Evolutionary conservation across 2,797 vertebrate species (phyloP).

Genomic region (Sylvilagus floridanus): DNA sequence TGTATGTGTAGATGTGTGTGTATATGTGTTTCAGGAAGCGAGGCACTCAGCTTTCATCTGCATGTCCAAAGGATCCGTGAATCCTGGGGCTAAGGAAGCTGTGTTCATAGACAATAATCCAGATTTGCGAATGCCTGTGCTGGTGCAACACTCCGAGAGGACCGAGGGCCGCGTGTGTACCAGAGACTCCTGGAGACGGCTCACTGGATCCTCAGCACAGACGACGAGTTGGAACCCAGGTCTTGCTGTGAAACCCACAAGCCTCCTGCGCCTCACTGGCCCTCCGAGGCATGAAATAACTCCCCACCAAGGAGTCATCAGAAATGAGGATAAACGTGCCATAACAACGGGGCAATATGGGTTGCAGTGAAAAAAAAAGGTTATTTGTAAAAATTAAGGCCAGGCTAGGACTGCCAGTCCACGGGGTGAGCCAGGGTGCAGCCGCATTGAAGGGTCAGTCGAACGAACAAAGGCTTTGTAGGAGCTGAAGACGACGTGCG

Average conservation of each 20-base stretch:
- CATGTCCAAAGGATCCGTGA: slow-evolving; percentile 1
- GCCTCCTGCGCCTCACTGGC: not conserved
- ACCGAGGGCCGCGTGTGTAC: not conserved
- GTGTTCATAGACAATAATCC: slow-evolving; percentile 25
- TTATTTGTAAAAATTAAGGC: not conserved
- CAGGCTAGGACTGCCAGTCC: not conserved
- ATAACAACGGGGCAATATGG: not conserved
- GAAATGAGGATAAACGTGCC: not conserved
- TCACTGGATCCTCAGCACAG: not conserved
- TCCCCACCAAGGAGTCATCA: not conserved
- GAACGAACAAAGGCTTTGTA: not conserved
- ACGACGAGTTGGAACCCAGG: not conserved
- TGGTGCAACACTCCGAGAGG: not conserved
- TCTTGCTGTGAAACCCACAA: not conserved
- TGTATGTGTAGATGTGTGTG: too few species aligned
- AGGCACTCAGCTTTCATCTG: not conserved
- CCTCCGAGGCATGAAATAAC: not conserved
- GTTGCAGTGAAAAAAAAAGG: not conserved
- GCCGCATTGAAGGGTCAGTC: not conserved
- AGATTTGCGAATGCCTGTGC: not conserved
- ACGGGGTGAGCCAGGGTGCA: not conserved
- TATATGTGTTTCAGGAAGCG: not conserved
- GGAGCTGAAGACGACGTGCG: not conserved
- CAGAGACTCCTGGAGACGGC: not conserved
- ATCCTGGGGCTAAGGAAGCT: not conserved